A percentile compares a stretch with the other conserved stretches of the same genome.
Conservation (phyloP, 2,888 invertebrate species). For the Protodeltote pygarga region DNA sequence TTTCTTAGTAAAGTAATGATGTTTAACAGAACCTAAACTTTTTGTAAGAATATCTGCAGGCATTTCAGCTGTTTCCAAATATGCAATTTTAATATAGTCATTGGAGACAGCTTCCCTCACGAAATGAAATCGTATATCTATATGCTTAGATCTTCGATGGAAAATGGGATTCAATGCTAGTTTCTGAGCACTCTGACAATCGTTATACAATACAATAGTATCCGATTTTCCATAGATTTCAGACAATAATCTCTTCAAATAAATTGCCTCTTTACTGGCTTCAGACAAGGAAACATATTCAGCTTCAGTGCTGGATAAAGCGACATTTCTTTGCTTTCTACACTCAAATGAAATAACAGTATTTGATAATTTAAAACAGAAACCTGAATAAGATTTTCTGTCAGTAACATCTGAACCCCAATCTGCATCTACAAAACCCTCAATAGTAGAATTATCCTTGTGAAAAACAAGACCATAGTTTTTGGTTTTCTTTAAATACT, state of each 20-base stretch:
- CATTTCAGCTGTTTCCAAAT: constrained; percentile 9
- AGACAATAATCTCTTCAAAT: constrained; percentile 10
- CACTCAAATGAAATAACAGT: constrained; percentile 12
- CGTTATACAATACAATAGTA: constrained; percentile 1
- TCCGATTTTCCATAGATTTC: too few species aligned
- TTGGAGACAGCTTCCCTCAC: constrained; percentile 5
- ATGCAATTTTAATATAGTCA: constrained; percentile 2
- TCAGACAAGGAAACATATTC: constrained; percentile 20
- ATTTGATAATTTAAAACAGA: constrained; percentile 13
- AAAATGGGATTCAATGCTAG: background rate
- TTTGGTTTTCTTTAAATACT: too few species aligned
- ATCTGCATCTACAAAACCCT: constrained; percentile 19
- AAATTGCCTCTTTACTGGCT: constrained; percentile 19
- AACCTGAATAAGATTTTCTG: constrained; percentile 13
- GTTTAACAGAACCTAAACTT: too few species aligned
- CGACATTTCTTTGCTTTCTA: constrained; percentile 16
- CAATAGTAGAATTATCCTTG: too few species aligned
- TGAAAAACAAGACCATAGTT: too few species aligned
- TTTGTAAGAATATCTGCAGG: constrained; percentile 10
- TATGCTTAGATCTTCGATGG: too few species aligned
- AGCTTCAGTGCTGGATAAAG: constrained; percentile 14
- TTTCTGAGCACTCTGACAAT: constrained; percentile 3
- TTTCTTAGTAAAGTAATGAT: too few species aligned
- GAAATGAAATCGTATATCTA: constrained; percentile 5
- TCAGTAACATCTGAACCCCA: constrained; percentile 12